A percentile compares a stretch with the other conserved stretches of the same genome.
These are phyloP conservation scores for Hemibagrus guttatus DNA, from an alignment of 2,797 vertebrate genomes.

Conservation along the genomic window DNA sequence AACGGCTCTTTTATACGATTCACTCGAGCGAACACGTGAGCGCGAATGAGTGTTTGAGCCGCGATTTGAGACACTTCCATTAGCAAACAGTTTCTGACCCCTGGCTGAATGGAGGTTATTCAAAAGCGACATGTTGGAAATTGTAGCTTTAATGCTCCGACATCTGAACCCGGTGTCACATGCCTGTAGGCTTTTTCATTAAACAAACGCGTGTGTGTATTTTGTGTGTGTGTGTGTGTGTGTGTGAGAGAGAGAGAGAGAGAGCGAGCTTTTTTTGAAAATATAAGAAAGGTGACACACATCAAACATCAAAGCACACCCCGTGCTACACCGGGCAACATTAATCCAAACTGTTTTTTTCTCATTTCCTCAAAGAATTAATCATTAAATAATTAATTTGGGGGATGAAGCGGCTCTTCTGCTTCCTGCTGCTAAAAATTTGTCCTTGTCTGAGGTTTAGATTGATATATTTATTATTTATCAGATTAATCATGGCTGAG, in stretches of 20 bases:
- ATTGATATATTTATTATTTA: conserved; percentile 99
- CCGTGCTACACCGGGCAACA: conserved; percentile 88
- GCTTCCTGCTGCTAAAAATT: conserved; percentile 98
- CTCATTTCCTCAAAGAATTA: conserved; percentile 98
- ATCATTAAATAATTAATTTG: conserved; percentile 99
- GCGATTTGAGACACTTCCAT: conserved; percentile 73
- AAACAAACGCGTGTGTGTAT: conserved; percentile 58
- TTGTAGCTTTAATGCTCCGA: conserved; percentile 90
- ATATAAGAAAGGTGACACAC: conserved; percentile 77
- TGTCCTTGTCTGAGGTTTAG: conserved; percentile 99
- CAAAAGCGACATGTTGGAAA: conserved; percentile 77
- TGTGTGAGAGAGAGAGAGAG: neutral
- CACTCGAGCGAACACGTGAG: conserved; percentile 61
- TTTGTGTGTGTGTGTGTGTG: conserved; percentile 37
- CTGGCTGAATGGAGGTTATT: conserved; percentile 71
- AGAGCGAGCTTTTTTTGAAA: neutral
- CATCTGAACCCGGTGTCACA: conserved; percentile 89
- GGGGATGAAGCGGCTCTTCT: conserved; percentile 88
- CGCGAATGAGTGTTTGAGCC: conserved; percentile 73
- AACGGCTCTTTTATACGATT: conserved; percentile 55
- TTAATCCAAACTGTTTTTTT: conserved; percentile 93
- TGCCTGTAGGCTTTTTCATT: conserved; percentile 86
- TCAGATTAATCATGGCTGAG: conserved; percentile 99
- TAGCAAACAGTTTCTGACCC: conserved; percentile 76
- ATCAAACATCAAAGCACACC: conserved; percentile 86